Base-by-base conservation (phyloP, 1,140 invertebrate species). In the Hycleus phaleratus region DNA sequence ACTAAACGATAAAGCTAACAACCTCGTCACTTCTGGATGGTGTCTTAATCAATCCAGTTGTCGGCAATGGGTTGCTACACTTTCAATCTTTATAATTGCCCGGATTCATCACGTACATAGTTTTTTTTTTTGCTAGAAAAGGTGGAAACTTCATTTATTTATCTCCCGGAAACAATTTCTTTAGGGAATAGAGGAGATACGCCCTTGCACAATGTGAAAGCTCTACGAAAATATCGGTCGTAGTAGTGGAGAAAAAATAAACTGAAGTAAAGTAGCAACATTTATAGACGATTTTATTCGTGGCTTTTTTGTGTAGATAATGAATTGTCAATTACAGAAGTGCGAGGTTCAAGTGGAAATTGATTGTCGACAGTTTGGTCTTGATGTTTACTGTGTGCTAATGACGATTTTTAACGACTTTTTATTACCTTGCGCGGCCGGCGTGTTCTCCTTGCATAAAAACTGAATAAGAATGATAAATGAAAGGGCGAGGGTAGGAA, bases 31-130 rank as follows among this genome's bases (percentile, higher is more conserved):
- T 10, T 8, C 46, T 26, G 51, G 51, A 44, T 26, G 43, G 42
- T 39, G 24, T 44, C 45, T 44, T 38, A 58, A 58, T 58, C 56
- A 58, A 58, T 58, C 48, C 39, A 49, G 10, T 53, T 52, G 49
- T 46, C 49, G 48, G 49, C 18, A 26, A 43, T 51, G 51, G 49
- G 56, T 26, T 42, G 49, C 24, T 58, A 42, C 43, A 58, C 56
- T 49, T 58, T 51, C 56, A 49, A 51, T 58, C 44, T 50, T 51
- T 40, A 49, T 58, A 58, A 58, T 58, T 58, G 49, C 49, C 40
- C 38, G 44, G 49, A 58, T 58, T 52, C 56, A 58, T 58, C 44
- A 52, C 39, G 44, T 53, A 53, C 43, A 26, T 25, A 26, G 51
- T 53, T 53, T 53, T 53, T 53, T 42, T 45, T 24, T 45, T 5